Evolutionary conservation across 2,888 invertebrate species (phyloP).

Genomic region (Syrista parreyssii): DNA sequence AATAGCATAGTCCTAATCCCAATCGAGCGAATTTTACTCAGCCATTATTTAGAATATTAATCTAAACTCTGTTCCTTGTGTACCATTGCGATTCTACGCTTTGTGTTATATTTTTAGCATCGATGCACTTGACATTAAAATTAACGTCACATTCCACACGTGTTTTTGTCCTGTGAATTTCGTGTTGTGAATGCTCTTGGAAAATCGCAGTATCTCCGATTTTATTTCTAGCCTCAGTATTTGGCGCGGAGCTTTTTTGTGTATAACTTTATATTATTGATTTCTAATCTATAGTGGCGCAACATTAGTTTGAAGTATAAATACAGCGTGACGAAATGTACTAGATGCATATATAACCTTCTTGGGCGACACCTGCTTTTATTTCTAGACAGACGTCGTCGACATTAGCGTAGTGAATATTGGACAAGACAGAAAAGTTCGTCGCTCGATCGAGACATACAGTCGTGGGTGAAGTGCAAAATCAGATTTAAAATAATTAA

Average conservation of each 20-base stretch:
- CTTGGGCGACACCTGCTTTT: not conserved
- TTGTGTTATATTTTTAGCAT: not conserved
- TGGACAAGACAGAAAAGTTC: not conserved
- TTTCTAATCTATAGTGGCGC: not conserved
- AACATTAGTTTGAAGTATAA: not conserved
- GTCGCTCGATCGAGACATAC: not conserved
- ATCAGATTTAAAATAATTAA: not conserved
- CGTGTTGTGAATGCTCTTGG: not conserved
- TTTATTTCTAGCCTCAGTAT: not conserved
- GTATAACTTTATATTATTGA: not conserved
- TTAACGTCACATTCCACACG: not conserved
- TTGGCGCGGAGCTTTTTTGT: not conserved
- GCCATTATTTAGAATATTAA: not conserved
- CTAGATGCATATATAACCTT: not conserved
- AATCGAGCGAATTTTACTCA: not conserved
- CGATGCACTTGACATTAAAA: not conserved
- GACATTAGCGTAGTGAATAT: not conserved
- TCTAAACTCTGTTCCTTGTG: not conserved
- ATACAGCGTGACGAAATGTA: not conserved
- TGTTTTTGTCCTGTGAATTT: not conserved
- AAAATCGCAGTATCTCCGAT: not conserved
- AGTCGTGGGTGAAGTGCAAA: not conserved
- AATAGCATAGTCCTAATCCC: not conserved
- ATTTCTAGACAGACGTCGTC: not conserved
- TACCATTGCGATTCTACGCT: not conserved